phyloP scores from a whole-genome alignment of 2,113 vertebrate species.

The Chaetura pelagica region DNA sequence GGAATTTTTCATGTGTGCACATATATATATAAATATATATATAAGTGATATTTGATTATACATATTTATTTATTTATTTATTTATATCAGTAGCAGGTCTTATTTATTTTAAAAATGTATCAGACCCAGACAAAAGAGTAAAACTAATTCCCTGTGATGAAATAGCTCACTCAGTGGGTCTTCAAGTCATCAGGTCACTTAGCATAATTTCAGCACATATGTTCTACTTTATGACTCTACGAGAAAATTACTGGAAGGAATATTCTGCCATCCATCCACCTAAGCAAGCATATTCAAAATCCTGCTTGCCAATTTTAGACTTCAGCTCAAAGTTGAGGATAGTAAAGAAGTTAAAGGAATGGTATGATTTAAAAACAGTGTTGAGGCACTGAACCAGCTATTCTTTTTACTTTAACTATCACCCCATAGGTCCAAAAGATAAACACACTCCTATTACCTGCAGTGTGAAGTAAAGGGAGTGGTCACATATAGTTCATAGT shows the following conservation, averaged over 20 bases:
- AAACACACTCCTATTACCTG: not conserved
- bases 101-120: not conserved
- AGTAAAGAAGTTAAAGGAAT: not conserved
- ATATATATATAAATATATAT: not conserved
- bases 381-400: not conserved
- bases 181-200: not conserved
- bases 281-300: not conserved
- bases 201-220: not conserved
- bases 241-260: not conserved
- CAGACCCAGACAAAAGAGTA: not conserved
- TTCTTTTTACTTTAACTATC: not conserved
- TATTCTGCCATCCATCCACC: not conserved
- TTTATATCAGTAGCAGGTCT: not conserved
- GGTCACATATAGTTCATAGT: not conserved
- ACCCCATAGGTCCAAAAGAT: not conserved
- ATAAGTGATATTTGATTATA: not conserved
- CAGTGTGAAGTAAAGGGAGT: not conserved
- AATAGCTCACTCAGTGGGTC: not conserved
- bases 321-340: not conserved
- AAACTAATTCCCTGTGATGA: not conserved
- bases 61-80: not conserved
- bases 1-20: not conserved
- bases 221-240: not conserved
- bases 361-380: not conserved
- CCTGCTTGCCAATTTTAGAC: not conserved